Base-by-base conservation (phyloP, 2,888 invertebrate species). In the Mimas tiliae region DNA sequence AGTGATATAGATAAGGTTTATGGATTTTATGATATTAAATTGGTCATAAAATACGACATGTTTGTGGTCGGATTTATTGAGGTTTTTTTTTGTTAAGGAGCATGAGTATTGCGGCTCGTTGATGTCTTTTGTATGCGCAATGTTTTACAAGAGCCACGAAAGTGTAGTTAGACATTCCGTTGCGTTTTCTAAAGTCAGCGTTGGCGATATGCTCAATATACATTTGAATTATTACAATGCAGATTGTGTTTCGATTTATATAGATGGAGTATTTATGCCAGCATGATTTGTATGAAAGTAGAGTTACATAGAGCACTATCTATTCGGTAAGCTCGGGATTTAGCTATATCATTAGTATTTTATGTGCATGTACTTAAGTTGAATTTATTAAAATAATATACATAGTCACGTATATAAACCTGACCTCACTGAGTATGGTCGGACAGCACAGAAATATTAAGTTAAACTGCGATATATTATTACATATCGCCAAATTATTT, bases 121-220 rank as follows among this genome's bases (percentile, higher is more conserved):
- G 86, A 90, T 78, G 81, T 92, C 90, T 91, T 90, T 91, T 87
- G 82, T 87, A 87, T 77, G 85, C 77, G 78, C 74, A 74, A 74
- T 75, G 72, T 68, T 65, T 68, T 53, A 66, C 52, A 58, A 11
- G 67, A 27, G 78, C 80, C 79, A 82, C 80, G 83, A 80, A 77
- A 77, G 70, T 74, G 73, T 79, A 79, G 74, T 79, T 74, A 72
- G 66, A 68, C 69, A 69, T 70, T 70, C 67, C 64, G 65, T 74
- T 78, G 76, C 76, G 75, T 77, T 78, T 81, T 77, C 76, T 81
- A 73, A 71, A 69, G 65, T 67, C 70, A 68, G 58, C 58, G 58
- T 42, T 42, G 19, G 42, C 12, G 74, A 78, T 72, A 58, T 58
- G 19, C 38, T 58, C 58, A 38, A 58, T 58, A 58, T 42, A 58